Evolutionary conservation across 2,113 vertebrate species (phyloP).

Genomic region (Paralichthys olivaceus): DNA sequence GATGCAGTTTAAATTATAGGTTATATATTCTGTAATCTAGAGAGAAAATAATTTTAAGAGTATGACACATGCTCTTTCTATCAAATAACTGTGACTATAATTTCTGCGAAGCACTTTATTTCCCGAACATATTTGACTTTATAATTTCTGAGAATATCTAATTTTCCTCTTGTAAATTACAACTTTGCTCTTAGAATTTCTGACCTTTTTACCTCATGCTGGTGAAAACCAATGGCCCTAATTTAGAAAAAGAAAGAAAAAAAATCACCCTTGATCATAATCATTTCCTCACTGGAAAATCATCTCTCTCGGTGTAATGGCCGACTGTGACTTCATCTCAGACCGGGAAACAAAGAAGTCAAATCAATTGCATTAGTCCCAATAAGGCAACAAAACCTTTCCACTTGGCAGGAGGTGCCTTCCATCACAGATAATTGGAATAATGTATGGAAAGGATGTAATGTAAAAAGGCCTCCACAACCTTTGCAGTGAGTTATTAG

Average conservation of each 20-base stretch:
- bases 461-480: slow-evolving; percentile 34
- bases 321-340: slow-evolving; percentile 26
- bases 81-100: no score
- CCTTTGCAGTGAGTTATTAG: slow-evolving; percentile 52
- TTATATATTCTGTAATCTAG: no score
- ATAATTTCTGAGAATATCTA: background rate
- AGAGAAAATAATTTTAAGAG: no score
- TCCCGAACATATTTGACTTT: no score
- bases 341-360: slow-evolving; percentile 31
- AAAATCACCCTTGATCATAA: slow-evolving; percentile 20
- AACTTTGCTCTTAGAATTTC: background rate
- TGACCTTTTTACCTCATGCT: no score
- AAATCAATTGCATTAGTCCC: slow-evolving; percentile 47
- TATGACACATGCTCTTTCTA: no score
- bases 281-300: slow-evolving; percentile 14
- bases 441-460: slow-evolving; percentile 35
- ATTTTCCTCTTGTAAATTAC: background rate
- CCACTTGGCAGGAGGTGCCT: slow-evolving; percentile 44
- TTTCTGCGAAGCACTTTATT: no score
- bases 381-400: slow-evolving; percentile 52
- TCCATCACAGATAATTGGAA: slow-evolving; percentile 62
- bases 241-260: no score
- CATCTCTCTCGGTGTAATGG: slow-evolving; percentile 16
- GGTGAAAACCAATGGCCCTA: no score
- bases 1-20: no score